Base-by-base conservation (phyloP, 2,888 invertebrate species). In the Antheraea yamamai region DNA sequence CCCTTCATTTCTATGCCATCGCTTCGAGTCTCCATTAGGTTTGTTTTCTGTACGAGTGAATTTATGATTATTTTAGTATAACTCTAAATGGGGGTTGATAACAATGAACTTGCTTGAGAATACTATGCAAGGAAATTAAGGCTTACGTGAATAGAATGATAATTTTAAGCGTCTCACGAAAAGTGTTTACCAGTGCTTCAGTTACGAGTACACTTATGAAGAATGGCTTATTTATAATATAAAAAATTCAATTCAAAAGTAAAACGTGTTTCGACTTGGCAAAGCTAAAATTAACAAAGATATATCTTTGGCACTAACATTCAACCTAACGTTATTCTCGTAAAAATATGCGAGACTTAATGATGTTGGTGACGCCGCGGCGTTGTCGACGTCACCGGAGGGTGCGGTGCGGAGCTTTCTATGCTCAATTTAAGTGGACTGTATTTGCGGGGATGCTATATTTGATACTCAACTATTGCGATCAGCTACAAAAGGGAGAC, bases 1-100 rank as follows among this genome's bases (percentile, higher is more conserved):
- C 76, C 79, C 76, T 81, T 80, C 78, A 80, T 79, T 81, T 77
- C 80, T 78, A 79, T 78, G 79, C 79, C 79, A 77, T 76, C 76
- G n/a, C 23, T 51, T 30, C 52, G 30, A 68, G n/a, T 23, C 70
- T 70, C 58, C 52, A 35, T 77, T 77, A 74, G 76, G 74, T 75
- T 80, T 76, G 78, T 81, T 81, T 81, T 71, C 64, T 73, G 70
- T 70, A 71, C 58, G 52, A 73, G 64, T 52, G 66, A 52, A n/a
- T 74, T 68, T 55, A 73, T 66, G 26, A 66, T 66, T 30, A 26
- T 16, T 66, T 66, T 30, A 16, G 64, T 30, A 66, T 66, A 4
- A 30, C 16, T 66, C 64, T 66, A 66, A 66, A 30, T 30, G 64
- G 64, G 16, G 64, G 30, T 4, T 66, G 26, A 64, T 26, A 64